Evolutionary conservation across 2,888 invertebrate genomes (phyloP).

Genomic region (Scelioninae gen. 1): DNA sequence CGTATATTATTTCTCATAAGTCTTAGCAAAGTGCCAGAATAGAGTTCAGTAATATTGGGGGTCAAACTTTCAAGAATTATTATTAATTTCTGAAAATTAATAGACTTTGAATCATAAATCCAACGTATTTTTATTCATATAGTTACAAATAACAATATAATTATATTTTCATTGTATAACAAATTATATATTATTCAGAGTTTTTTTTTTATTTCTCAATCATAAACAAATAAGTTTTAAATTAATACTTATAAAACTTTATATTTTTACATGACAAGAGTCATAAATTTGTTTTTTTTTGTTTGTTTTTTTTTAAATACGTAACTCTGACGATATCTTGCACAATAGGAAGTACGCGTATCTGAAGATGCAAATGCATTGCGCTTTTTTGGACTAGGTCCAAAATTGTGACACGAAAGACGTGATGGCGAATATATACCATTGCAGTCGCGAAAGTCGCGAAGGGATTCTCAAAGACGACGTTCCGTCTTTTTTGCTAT

Average conservation of each 20-base stretch:
- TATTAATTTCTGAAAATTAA: slow-evolving; percentile 45
- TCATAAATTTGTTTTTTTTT: slow-evolving; percentile 38
- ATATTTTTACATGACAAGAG: background rate
- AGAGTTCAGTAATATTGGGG: slow-evolving; percentile 31
- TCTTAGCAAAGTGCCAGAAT: slow-evolving; percentile 53
- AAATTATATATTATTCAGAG: no score
- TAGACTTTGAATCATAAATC: background rate
- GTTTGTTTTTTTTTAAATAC: no score
- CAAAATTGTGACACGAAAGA: slow-evolving; percentile 61
- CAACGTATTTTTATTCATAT: no score
- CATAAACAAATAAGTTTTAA: no score
- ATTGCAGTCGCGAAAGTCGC: slow-evolving; percentile 63
- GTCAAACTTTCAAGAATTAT: slow-evolving; percentile 48
- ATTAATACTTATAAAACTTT: no score
- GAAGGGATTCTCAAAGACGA: slow-evolving; percentile 62
- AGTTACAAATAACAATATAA: no score
- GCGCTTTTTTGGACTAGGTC: slow-evolving; percentile 63
- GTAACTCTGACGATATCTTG: slow-evolving; percentile 29
- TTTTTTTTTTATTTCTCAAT: no score
- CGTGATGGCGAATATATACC: slow-evolving; percentile 46
- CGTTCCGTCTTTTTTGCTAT: slow-evolving; percentile 79
- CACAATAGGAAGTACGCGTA: slow-evolving; percentile 45
- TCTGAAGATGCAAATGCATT: slow-evolving; percentile 68
- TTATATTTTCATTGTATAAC: no score
- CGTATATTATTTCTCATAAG: slow-evolving; percentile 71